Conservation (phyloP, 2,888 invertebrate genomes). For the Euphydryas editha region DNA sequence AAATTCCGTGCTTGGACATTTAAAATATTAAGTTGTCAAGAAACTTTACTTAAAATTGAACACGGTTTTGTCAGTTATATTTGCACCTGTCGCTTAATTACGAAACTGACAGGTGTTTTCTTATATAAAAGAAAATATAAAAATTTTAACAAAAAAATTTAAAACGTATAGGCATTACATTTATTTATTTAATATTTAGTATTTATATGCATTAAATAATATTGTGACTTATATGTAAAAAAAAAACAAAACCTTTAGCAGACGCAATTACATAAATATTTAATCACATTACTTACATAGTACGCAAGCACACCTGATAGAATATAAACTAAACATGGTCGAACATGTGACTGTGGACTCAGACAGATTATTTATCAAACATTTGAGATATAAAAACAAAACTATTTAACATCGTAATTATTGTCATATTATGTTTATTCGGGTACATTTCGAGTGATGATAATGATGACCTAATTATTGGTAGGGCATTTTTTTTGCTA, state of each 20-base stretch:
- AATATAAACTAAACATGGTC: conserved; percentile 1
- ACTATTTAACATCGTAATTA: neutral
- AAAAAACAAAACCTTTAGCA: neutral
- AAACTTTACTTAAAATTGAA: neutral
- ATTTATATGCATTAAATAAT: neutral
- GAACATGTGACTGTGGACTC: conserved; percentile 1
- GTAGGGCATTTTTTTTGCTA: no score
- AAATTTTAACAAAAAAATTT: neutral
- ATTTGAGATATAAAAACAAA: neutral
- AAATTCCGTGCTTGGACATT: no score
- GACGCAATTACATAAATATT: conserved; percentile 6
- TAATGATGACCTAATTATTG: no score
- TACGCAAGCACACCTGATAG: neutral
- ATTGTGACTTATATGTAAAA: neutral
- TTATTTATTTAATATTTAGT: neutral
- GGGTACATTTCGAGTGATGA: no score
- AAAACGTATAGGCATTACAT: neutral
- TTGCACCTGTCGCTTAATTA: conserved; percentile 17
- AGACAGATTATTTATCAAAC: neutral
- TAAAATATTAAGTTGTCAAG: neutral
- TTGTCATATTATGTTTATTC: no score
- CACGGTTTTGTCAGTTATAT: neutral
- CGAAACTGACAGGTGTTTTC: conserved; percentile 17
- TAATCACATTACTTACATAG: neutral
- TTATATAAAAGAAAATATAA: neutral